Evolutionary conservation across 2,113 vertebrate species (phyloP).

Genomic region (Pygoscelis adeliae): DNA sequence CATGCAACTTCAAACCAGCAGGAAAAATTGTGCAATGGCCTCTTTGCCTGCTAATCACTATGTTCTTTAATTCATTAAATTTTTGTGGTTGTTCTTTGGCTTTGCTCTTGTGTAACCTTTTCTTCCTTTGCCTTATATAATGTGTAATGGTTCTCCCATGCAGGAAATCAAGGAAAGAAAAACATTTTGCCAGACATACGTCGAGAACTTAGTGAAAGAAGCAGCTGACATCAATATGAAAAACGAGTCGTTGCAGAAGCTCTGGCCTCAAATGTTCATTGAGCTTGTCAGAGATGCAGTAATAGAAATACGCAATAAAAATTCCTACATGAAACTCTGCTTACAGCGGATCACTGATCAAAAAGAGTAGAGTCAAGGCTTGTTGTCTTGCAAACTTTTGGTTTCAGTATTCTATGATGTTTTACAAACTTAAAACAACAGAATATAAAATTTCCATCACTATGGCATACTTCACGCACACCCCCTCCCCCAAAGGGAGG

Average conservation of each 20-base stretch:
- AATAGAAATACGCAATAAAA: slow-evolving; percentile 87
- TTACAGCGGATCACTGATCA: slow-evolving; percentile 82
- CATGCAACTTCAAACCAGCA: background rate
- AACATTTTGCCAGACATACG: slow-evolving; percentile 82
- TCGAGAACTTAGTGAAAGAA: slow-evolving; percentile 84
- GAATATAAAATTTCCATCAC: background rate
- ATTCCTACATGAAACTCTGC: slow-evolving; percentile 85
- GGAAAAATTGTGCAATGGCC: background rate
- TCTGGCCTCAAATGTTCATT: slow-evolving; percentile 96
- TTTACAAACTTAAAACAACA: background rate
- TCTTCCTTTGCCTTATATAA: background rate
- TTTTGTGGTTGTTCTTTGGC: background rate
- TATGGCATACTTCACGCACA: background rate
- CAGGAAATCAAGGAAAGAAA: slow-evolving; percentile 80
- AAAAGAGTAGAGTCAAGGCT: slow-evolving; percentile 44
- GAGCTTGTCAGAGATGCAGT: slow-evolving; percentile 94
- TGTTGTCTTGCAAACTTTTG: background rate
- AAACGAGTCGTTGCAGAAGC: slow-evolving; percentile 88
- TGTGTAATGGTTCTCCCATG: background rate
- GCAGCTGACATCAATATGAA: slow-evolving; percentile 90
- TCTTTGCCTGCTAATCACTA: background rate
- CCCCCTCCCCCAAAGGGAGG: background rate
- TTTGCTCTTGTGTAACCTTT: background rate
- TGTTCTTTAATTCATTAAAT: background rate
- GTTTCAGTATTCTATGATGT: background rate